Evolutionary conservation across 2,888 invertebrate genomes (phyloP).

Genomic region (Eurytoma californica): DNA sequence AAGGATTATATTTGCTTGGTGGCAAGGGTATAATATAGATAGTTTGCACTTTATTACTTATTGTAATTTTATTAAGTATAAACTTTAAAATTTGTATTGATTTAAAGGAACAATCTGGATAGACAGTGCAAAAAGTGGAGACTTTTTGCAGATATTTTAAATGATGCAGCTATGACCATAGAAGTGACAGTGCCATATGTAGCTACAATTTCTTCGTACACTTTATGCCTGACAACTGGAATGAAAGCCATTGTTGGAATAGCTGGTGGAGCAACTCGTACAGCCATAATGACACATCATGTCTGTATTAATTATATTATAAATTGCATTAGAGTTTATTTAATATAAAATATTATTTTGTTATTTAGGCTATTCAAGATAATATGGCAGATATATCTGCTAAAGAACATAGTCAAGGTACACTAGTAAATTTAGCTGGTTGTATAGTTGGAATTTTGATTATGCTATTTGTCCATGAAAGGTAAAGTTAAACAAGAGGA

Average conservation of each 20-base stretch:
- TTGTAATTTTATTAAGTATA: not conserved
- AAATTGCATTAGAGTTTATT: not conserved
- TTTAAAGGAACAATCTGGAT: conserved; percentile 82
- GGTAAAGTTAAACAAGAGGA: conserved; percentile 68
- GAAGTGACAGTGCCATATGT: conserved; percentile 87
- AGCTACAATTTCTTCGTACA: conserved; percentile 77
- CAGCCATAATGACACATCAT: conserved; percentile 95
- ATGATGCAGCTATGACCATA: conserved; percentile 92
- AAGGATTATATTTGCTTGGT: conserved; percentile 92
- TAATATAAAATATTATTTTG: conserved; percentile 2
- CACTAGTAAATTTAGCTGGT: conserved; percentile 92
- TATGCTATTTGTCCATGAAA: conserved; percentile 80
- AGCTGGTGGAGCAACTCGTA: conserved; percentile 92
- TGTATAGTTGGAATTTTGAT: conserved; percentile 87
- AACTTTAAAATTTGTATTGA: not conserved
- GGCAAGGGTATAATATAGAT: conserved; percentile 82
- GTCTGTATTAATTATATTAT: conserved; percentile 63
- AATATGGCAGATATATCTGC: conserved; percentile 96
- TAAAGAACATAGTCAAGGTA: conserved; percentile 98
- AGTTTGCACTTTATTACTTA: conserved; percentile 21
- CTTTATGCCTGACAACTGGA: conserved; percentile 84
- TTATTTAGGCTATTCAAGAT: conserved; percentile 82
- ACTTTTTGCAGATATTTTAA: conserved; percentile 93
- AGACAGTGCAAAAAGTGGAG: conserved; percentile 97
- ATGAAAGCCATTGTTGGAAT: conserved; percentile 89